A percentile compares a stretch with the other conserved stretches of the same genome.
These are phyloP conservation scores for Poeciliopsis turrubarensis DNA, from an alignment of 2,113 vertebrate genomes.

Conservation along the genomic window DNA sequence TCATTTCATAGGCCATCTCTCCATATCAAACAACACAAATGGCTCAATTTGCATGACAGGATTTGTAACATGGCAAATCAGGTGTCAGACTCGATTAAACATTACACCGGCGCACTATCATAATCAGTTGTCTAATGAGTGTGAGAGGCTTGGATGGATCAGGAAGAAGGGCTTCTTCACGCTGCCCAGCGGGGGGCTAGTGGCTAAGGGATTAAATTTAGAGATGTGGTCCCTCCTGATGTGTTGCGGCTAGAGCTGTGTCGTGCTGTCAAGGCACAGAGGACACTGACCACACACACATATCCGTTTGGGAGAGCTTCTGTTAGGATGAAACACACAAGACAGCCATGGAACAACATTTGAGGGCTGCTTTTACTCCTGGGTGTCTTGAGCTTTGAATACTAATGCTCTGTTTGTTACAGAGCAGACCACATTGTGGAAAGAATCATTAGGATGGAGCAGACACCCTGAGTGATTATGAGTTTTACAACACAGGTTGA, in stretches of 20 bases:
- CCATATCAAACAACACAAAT: constrained; percentile 99
- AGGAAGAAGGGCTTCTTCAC: constrained; percentile 86
- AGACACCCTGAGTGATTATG: constrained; percentile 77
- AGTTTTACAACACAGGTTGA: constrained; percentile 18
- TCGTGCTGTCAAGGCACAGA: constrained; percentile 85
- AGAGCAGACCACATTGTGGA: constrained; percentile 86
- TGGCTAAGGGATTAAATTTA: constrained; percentile 68
- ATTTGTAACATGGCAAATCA: constrained; percentile 99
- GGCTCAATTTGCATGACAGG: constrained; percentile 99
- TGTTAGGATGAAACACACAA: constrained; percentile 85
- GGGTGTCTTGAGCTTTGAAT: constrained; percentile 91
- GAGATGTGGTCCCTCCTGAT: constrained; percentile 83
- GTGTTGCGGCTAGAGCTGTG: constrained; percentile 83
- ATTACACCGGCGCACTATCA: constrained; percentile 98
- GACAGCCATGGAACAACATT: constrained; percentile 87
- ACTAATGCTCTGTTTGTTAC: constrained; percentile 93
- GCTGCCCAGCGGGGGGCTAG: constrained; percentile 87
- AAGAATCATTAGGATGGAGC: constrained; percentile 88
- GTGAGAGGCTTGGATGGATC: constrained; percentile 82
- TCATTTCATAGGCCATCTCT: constrained; percentile 99
- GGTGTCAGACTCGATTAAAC: constrained; percentile 99
- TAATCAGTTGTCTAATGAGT: constrained; percentile 99
- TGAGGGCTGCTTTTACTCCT: constrained; percentile 90
- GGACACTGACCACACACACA: constrained; percentile 87
- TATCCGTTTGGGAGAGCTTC: constrained; percentile 77